phyloP scores from a whole-genome alignment of 2,113 vertebrate genomes.

The Centropristis striata region DNA sequence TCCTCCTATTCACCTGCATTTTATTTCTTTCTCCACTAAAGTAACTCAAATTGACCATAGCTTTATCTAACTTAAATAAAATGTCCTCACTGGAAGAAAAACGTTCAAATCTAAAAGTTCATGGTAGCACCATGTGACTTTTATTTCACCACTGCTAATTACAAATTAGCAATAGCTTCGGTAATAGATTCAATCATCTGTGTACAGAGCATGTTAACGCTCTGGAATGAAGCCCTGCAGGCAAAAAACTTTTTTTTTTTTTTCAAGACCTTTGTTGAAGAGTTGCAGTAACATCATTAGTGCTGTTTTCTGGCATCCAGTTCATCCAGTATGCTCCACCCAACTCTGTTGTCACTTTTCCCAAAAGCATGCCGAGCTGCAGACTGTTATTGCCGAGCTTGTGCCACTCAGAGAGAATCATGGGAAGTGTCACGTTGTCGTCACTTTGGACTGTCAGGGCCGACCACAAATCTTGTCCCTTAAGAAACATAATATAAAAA shows the following conservation, averaged over 20 bases:
- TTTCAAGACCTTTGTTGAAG: constrained; percentile 72
- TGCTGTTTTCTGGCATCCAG: constrained; percentile 63
- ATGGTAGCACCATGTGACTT: background rate
- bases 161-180: background rate
- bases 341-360: constrained; percentile 24
- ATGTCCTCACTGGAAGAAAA: no score
- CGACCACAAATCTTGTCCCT: constrained; percentile 39
- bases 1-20: background rate
- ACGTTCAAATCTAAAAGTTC: no score
- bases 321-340: constrained; percentile 48
- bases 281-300: constrained; percentile 18
- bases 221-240: constrained; percentile 4
- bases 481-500: constrained; percentile 17
- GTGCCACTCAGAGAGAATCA: constrained; percentile 82
- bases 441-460: constrained; percentile 1
- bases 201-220: background rate
- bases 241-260: background rate
- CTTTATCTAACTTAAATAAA: background rate
- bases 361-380: constrained; percentile 38
- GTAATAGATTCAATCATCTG: background rate
- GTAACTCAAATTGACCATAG: background rate
- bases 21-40: background rate
- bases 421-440: constrained; percentile 70
- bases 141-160: background rate
- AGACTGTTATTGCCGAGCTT: constrained; percentile 42